Conservation (phyloP, 2,113 vertebrate genomes). For the Ariopsis seemanni region DNA sequence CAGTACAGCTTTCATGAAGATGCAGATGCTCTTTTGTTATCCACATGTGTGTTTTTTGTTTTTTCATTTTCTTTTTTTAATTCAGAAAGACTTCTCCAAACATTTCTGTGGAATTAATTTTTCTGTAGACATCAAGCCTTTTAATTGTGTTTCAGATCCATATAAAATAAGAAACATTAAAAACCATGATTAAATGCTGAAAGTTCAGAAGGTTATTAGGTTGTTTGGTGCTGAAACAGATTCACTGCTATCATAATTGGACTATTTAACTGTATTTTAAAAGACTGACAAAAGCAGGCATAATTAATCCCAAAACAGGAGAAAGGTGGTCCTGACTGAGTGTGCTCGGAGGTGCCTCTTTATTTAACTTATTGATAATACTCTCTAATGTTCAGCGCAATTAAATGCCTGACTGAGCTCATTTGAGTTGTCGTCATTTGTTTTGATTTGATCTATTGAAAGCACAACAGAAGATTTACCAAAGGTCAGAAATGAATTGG, state of each 20-base stretch:
- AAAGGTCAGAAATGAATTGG: conserved; percentile 41
- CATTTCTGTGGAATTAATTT: no score
- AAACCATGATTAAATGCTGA: not conserved
- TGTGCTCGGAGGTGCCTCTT: conserved; percentile 17
- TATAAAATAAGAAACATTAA: not conserved
- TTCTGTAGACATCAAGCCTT: no score
- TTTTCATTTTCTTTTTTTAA: no score
- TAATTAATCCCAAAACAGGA: not conserved
- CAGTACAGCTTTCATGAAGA: no score
- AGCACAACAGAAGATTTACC: conserved; percentile 7
- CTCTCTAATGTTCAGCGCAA: conserved; percentile 28
- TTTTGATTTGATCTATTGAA: conserved; percentile 35
- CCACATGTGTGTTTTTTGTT: no score
- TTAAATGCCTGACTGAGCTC: conserved; percentile 45
- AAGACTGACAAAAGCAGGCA: not conserved
- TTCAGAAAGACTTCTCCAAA: no score
- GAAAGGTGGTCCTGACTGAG: not conserved
- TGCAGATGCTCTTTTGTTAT: no score
- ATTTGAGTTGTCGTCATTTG: conserved; percentile 33
- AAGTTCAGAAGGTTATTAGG: not conserved
- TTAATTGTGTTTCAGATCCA: not conserved
- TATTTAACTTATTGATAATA: conserved; percentile 35
- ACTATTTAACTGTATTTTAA: not conserved
- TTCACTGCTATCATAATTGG: not conserved
- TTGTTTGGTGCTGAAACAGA: not conserved